Percentiles rank a stretch among this genome's conserved stretches.
Evolutionary conservation across 2,797 vertebrate species (phyloP).

Genomic region (Trematomus bernacchii): DNA sequence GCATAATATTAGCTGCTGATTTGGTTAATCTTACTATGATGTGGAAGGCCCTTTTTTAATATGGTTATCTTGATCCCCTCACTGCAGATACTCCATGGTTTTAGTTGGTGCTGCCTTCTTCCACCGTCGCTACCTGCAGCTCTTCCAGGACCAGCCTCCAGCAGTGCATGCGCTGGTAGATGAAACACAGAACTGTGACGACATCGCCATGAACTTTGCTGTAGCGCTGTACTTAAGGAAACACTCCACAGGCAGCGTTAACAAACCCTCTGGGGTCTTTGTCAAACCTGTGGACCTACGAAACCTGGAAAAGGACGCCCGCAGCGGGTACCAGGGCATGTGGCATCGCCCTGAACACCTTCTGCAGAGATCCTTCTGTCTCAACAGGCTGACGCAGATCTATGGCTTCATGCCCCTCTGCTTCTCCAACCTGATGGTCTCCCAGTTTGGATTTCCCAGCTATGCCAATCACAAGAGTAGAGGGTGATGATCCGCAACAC

Average conservation of each 20-base stretch:
- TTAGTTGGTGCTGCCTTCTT: conserved; percentile 95
- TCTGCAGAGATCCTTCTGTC: conserved; percentile 93
- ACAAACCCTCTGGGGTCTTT: conserved; percentile 90
- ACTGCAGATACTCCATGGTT: conserved; percentile 92
- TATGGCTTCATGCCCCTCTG: conserved; percentile 92
- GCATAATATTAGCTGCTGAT: neutral
- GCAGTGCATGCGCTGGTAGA: conserved; percentile 89
- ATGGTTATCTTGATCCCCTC: neutral
- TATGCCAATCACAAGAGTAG: conserved; percentile 94
- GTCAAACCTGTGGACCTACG: conserved; percentile 93
- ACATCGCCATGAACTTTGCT: conserved; percentile 95
- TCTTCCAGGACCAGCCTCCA: conserved; percentile 90
- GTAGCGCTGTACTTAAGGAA: conserved; percentile 83
- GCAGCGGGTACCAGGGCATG: conserved; percentile 93
- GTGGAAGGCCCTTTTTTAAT: neutral
- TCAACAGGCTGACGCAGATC: conserved; percentile 91
- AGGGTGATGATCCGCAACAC: conserved; percentile 74
- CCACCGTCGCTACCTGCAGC: conserved; percentile 88
- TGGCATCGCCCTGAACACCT: conserved; percentile 95
- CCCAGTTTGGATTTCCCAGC: conserved; percentile 95
- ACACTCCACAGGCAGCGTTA: conserved; percentile 18
- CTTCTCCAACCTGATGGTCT: conserved; percentile 95
- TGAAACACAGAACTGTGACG: conserved; percentile 95
- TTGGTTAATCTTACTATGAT: neutral
- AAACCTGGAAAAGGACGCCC: conserved; percentile 93